Evolutionary conservation across 1,140 invertebrate genomes (phyloP).

Genomic region (Pararge aegeria): DNA sequence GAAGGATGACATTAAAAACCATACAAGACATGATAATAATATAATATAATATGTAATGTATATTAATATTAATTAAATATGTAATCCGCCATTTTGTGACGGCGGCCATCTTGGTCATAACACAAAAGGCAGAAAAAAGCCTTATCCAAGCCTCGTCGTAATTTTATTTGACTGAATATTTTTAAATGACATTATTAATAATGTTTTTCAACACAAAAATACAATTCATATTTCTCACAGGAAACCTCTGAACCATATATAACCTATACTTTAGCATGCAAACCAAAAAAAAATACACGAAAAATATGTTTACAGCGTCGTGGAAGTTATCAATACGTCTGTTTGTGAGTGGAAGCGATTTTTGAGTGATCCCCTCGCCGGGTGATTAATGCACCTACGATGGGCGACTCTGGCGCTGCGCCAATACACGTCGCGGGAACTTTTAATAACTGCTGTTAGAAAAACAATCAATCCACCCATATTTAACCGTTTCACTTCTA

Average conservation of each 20-base stretch:
- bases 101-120: too few species aligned
- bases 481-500: neutral
- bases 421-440: neutral
- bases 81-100: too few species aligned
- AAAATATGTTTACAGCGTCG: slow-evolving; percentile 53
- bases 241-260: neutral
- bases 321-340: slow-evolving; percentile 55
- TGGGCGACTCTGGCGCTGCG: neutral
- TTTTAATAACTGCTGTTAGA: slow-evolving; percentile 4
- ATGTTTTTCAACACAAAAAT: too few species aligned
- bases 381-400: slow-evolving; percentile 48
- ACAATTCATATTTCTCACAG: neutral
- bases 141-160: too few species aligned
- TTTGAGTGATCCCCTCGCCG: slow-evolving; percentile 51
- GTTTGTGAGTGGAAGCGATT: slow-evolving; percentile 48
- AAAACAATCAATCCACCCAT: slow-evolving; percentile 7
- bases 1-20: too few species aligned
- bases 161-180: too few species aligned
- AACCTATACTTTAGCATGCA: neutral
- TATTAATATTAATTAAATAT: too few species aligned
- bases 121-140: too few species aligned
- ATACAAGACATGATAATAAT: too few species aligned
- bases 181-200: too few species aligned
- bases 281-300: slow-evolving; percentile 32
- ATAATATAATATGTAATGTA: too few species aligned